Evolutionary conservation across 2,888 invertebrate species (phyloP), one percentile per base, ranked within the genome.

Genomic region (Agrotis clavis): DNA sequence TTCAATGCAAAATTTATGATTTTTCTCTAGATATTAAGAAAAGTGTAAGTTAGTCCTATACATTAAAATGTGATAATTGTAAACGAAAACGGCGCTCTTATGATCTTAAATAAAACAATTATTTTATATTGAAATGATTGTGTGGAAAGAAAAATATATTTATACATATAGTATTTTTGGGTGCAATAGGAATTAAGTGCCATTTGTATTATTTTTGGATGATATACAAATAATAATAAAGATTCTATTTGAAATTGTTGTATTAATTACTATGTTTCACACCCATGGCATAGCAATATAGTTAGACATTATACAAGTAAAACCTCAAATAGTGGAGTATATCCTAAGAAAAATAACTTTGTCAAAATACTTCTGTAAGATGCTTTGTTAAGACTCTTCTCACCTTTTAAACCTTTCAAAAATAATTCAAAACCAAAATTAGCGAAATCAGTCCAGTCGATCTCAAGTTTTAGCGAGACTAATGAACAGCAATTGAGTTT

Each of bases 151-250:
- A 59, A 70, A 59, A 70, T 76, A 70, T 83, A 84, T 77, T 82
- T 82, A 74, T 70, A 70, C 72, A 47, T 72, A 47, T 72, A 75
- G 67, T 74, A 61, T 57, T 71, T 71, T 62, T 75, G 56, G 69
- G 67, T 82, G 63, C 61, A 72, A 74, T 51, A 75, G 30, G 57
- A 76, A 74, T n/a, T 60, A 74, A 74, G 86, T 85, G 82, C 84
- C 84, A 84, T 85, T n/a, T 83, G 79, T 83, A 83, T 76, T 76
- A 72, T 79, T 79, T 81, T 85, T 83, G 68, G 74, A 74, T 19
- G 56, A 76, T 74, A 72, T 77, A 71, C 62, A 71, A 70, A 45
- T 21, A 81, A 45, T 21, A 81, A 84, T 82, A 84, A 82, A 82
- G 19, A 69, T 64, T 61, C 14, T 67, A 67, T 47, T 35, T 54